Evolutionary conservation across 2,797 vertebrate species (phyloP), one percentile per base, ranked within the genome.

Genomic region (Myripristis jacobus): DNA sequence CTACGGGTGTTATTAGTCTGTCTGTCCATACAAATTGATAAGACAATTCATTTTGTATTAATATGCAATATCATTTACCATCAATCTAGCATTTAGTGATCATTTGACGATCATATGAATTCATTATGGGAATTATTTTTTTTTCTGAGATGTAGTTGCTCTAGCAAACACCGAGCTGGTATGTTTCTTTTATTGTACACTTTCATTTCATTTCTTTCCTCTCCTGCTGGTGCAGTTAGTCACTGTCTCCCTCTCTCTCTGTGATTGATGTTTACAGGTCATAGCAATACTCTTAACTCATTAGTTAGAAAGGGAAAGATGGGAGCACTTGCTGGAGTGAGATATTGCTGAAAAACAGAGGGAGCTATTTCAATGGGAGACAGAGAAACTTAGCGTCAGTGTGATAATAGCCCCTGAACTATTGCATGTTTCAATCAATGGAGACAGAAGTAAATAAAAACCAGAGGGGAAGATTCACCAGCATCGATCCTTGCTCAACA

Each of bases 401-500:
- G 89, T 93, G 93, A 96, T 93, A 95, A 96, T 96, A 94, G 91
- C 87, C 87, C 84, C 93, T 94, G 94, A 94, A 95, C 91, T 94
- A 94, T 92, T 91, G 82, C 52, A 91, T 89, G 91, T 95, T 95
- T 95, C 94, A 95, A 96, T 96, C 95, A 96, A 96, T 96, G 91
- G 82, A 93, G 92, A 95, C 87, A 92, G 85, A 90, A 92, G 92
- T 94, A 96, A 96, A 96, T 92, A 95, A 96, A 94, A 94, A 93
- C 88, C 90, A 93, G 90, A 92, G 92, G 89, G 83, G 90, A 94
- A 96, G 93, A 95, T 94, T 95, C 94, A 95, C 90, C 93, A 89
- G 93, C 95, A 97, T 96, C 95, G 96, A 97, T 97, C 92, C 90
- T 87, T 79, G 87, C 92, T 90, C 95, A 94, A 97, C 96, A 95